phyloP scores from a whole-genome alignment of 2,113 vertebrate species.

The Ascaphus truei region DNA sequence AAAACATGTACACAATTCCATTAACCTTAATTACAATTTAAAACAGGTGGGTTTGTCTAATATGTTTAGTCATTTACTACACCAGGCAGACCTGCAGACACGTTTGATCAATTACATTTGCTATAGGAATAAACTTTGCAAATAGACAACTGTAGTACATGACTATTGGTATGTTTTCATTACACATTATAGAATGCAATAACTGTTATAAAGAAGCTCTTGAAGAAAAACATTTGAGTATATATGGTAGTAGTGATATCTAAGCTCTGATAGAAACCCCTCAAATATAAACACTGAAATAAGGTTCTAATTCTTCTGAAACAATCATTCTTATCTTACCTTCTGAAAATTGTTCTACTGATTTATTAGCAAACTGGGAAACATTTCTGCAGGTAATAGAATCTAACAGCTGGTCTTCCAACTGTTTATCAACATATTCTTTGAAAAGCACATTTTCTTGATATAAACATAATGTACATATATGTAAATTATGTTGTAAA shows the following conservation, averaged over 20 bases:
- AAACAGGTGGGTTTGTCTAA: not conserved
- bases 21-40: not conserved
- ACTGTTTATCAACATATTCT: conserved; percentile 47
- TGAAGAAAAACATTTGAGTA: not conserved
- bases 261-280: conserved; percentile 17
- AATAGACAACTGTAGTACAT: not conserved
- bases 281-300: conserved; percentile 34
- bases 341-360: conserved; percentile 28
- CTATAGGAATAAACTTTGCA: not conserved
- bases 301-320: conserved; percentile 29
- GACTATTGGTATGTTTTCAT: not conserved
- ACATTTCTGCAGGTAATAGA: conserved; percentile 34
- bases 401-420: conserved; percentile 50
- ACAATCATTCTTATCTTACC: conserved; percentile 26
- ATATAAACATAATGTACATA: conserved; percentile 34
- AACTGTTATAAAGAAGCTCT: not conserved
- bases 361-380: conserved; percentile 40
- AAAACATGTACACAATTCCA: too few relatives aligned
- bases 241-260: conserved; percentile 25
- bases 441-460: conserved; percentile 51
- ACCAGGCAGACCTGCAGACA: not conserved
- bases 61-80: not conserved
- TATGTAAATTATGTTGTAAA: conserved; percentile 20
- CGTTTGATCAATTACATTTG: not conserved
- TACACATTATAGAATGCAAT: not conserved